Conservation (phyloP, 2,888 invertebrate species). For the Acanthosepion lycidas region DNA sequence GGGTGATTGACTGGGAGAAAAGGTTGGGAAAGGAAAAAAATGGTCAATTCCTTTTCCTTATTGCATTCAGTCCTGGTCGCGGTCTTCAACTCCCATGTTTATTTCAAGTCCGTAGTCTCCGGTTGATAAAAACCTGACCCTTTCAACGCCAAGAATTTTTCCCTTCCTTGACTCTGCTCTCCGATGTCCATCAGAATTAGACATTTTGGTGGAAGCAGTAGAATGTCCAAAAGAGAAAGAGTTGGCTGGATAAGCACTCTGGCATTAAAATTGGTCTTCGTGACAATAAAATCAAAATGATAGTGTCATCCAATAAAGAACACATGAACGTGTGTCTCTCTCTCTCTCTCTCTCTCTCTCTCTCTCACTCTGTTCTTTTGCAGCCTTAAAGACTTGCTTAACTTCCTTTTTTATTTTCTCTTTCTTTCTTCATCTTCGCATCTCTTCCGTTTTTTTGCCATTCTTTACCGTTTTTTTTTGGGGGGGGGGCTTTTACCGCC, state of each 20-base stretch:
- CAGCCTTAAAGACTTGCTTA: too few species aligned
- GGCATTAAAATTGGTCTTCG: not conserved
- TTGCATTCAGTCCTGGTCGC: not conserved
- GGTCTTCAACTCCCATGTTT: not conserved
- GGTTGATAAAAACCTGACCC: not conserved
- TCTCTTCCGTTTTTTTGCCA: too few species aligned
- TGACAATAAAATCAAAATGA: not conserved
- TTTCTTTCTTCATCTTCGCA: too few species aligned
- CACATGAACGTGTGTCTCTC: not conserved
- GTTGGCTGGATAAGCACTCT: not conserved
- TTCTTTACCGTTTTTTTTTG: too few species aligned
- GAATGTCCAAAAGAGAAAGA: not conserved
- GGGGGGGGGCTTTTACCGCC: too few species aligned
- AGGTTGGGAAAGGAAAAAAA: not conserved
- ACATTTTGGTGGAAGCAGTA: not conserved
- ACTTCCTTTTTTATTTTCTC: too few species aligned
- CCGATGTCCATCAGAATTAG: not conserved
- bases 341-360: not conserved
- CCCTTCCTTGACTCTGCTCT: not conserved
- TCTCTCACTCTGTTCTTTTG: not conserved
- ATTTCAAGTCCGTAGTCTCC: not conserved
- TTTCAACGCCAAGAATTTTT: not conserved
- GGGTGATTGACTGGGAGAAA: not conserved
- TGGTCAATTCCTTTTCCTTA: not conserved
- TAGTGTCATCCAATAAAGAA: not conserved